Evolutionary conservation across 2,113 vertebrate species (phyloP).

Genomic region (Chitala chitala): DNA sequence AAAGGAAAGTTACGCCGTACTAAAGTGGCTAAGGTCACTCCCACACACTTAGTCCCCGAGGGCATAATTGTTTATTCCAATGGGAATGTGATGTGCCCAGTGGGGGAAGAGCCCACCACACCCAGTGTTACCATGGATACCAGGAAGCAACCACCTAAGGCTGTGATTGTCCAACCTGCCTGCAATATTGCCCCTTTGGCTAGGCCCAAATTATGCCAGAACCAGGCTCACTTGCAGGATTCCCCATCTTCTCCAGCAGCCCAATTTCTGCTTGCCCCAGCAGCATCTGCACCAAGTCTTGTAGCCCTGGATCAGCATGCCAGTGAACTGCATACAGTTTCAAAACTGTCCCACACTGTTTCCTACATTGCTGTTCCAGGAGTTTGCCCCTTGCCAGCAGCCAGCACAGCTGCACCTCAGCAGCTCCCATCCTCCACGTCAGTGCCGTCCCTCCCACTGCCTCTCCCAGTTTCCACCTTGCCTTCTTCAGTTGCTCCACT

Average conservation of each 20-base stretch:
- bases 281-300: slow-evolving; percentile 59
- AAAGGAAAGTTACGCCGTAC: slow-evolving; percentile 82
- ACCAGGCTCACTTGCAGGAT: slow-evolving; percentile 72
- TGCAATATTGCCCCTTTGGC: slow-evolving; percentile 69
- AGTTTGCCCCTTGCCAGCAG: slow-evolving; percentile 47
- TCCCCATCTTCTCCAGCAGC: slow-evolving; percentile 57
- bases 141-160: slow-evolving; percentile 74
- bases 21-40: slow-evolving; percentile 83
- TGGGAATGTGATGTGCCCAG: slow-evolving; percentile 69
- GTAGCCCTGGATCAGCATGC: slow-evolving; percentile 62
- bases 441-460: slow-evolving; percentile 38
- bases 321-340: slow-evolving; percentile 41
- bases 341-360: slow-evolving; percentile 54
- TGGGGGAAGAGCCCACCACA: slow-evolving; percentile 65
- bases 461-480: slow-evolving; percentile 45
- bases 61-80: slow-evolving; percentile 89
- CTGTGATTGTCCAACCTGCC: slow-evolving; percentile 75
- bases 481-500: slow-evolving; percentile 57
- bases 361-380: slow-evolving; percentile 65
- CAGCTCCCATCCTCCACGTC: slow-evolving; percentile 38
- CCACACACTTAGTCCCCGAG: slow-evolving; percentile 78
- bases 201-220: slow-evolving; percentile 65
- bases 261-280: slow-evolving; percentile 63
- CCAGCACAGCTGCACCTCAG: slow-evolving; percentile 46
- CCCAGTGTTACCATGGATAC: slow-evolving; percentile 68